Percentiles rank a stretch among this genome's conserved stretches.
Conservation (phyloP, 2,113 vertebrate species). For the Thermophis baileyi region DNA sequence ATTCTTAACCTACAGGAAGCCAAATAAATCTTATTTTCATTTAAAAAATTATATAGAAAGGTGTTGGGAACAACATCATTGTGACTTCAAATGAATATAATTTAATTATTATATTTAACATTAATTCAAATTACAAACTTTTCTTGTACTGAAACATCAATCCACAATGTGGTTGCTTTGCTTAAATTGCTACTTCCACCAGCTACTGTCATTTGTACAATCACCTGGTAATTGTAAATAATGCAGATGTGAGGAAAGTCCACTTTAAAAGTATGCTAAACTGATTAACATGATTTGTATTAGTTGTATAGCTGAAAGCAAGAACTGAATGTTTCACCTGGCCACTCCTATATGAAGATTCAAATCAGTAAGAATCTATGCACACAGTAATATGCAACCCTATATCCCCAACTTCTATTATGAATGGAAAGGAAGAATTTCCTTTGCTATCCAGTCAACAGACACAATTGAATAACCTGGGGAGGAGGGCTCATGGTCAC, state of each 20-base stretch:
- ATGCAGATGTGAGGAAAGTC: slow-evolving; percentile 16
- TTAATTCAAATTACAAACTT: slow-evolving; percentile 27
- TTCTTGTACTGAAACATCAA: slow-evolving; percentile 10
- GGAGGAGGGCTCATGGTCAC: not conserved
- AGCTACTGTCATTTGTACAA: slow-evolving; percentile 27
- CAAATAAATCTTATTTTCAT: not conserved
- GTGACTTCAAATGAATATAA: not conserved
- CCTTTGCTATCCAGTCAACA: not conserved
- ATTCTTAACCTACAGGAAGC: not conserved
- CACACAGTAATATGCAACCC: not conserved
- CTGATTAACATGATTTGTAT: not conserved
- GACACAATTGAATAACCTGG: not conserved
- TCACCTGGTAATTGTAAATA: not conserved
- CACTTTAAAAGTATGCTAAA: not conserved
- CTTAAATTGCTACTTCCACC: slow-evolving; percentile 43
- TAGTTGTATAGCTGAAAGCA: not conserved
- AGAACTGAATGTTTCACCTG: not conserved
- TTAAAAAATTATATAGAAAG: not conserved
- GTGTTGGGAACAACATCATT: not conserved
- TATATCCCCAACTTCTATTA: not conserved
- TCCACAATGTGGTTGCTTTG: not conserved
- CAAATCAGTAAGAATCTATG: not conserved
- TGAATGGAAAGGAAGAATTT: not conserved
- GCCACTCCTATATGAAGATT: not conserved
- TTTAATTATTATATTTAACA: not conserved